Base-by-base conservation (phyloP, 2,113 vertebrate species). In the Hydrolagus affinis region DNA sequence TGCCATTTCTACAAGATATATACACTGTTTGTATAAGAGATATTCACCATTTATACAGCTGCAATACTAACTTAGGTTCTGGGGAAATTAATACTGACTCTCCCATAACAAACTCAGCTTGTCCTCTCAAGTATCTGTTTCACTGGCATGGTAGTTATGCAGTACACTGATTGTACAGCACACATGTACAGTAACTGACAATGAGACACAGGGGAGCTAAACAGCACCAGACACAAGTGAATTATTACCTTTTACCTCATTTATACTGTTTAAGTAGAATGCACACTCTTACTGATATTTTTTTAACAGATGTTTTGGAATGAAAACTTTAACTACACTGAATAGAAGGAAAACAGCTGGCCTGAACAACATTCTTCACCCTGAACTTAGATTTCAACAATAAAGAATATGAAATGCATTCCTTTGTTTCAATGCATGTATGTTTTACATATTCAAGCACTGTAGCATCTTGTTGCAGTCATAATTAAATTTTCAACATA, bases 201-300 rank as follows among this genome's bases (percentile, higher is more conserved):
- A 9, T 30, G 60, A 66, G 60, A 66, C 60, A 64, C 60, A 78
- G 30, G 60, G 60, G 60, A 83, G 77, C 59, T 23, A 66, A 64
- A 83, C 4, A 30, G 60, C 30, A 83, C 30, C 60, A 83, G 64
- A 23, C 77, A 19, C 28, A 14, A 30, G 25, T 83, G 60, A 66
- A 83, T 83, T 83, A 83, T 30, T 83, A 64, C 60, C 77, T 83
- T 83, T 83, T 83, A 66, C 60, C 77, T 60, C 64, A 25, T 64
- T 64, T 66, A 15, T 83, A 15, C n/a, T 83, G 9, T 44, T 11
- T 25, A 83, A 25, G 76, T 78, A 78, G 14, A 83, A 62, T 64
- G 64, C 25, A 64, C 8, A 83, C 30, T 83, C 30, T 83, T 83
- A 59, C 23, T 30, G 60, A 44, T 44, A 44, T 44, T 44, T 44